These are phyloP conservation scores for Phragmatobia fuliginosa DNA, from an alignment of 2,888 invertebrate genomes.

Conservation along the genomic window DNA sequence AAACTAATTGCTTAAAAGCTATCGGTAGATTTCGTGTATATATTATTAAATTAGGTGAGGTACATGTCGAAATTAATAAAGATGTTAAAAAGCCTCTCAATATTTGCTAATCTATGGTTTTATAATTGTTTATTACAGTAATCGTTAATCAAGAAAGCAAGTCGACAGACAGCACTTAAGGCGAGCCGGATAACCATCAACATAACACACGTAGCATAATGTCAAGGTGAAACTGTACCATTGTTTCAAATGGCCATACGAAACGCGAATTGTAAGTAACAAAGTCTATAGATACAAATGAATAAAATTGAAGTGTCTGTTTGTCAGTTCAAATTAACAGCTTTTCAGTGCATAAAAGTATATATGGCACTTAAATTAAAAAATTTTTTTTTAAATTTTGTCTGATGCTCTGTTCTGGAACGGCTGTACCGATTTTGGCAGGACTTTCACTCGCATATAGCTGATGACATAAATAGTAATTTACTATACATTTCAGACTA, in stretches of 20 bases:
- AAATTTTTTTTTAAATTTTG: too few species aligned
- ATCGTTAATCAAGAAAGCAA: conserved; percentile 35
- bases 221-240: conserved; percentile 59
- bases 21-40: background rate
- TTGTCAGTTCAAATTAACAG: too few species aligned
- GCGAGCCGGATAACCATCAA: conserved; percentile 50
- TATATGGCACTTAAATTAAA: too few species aligned
- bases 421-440: too few species aligned
- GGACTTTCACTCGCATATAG: too few species aligned
- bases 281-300: too few species aligned
- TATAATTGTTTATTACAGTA: background rate
- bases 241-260: conserved; percentile 55
- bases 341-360: too few species aligned
- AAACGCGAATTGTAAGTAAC: conserved; percentile 42
- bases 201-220: conserved; percentile 52
- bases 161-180: conserved; percentile 32
- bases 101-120: background rate
- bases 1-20: too few species aligned
- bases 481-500: too few species aligned
- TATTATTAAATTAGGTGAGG: background rate
- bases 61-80: background rate
- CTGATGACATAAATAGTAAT: too few species aligned
- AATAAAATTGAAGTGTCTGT: too few species aligned
- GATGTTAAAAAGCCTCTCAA: background rate
- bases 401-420: too few species aligned